Percentiles rank a stretch among this genome's conserved stretches.
phyloP scores from a whole-genome alignment of 2,888 invertebrate genomes.

The Choristoneura rosaceana region DNA sequence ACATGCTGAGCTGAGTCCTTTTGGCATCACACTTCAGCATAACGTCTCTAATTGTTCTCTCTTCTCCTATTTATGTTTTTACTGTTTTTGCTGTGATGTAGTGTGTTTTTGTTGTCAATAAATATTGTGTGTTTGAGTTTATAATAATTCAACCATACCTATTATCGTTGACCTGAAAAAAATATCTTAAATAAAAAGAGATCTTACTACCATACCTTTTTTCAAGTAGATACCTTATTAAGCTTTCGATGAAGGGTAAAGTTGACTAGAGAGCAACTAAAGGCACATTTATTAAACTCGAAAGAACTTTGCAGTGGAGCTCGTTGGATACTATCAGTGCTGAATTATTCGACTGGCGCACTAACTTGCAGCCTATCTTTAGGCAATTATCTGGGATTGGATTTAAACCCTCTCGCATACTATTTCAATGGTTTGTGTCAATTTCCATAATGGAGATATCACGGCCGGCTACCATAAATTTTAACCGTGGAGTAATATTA shows the following conservation, averaged over 20 bases:
- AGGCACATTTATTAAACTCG: slow-evolving; percentile 47
- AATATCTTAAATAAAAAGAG: no score
- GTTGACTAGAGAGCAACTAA: slow-evolving; percentile 37
- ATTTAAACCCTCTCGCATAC: slow-evolving; percentile 49
- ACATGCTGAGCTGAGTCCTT: no score
- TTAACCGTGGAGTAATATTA: not conserved
- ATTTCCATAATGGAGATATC: slow-evolving; percentile 38
- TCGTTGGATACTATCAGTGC: slow-evolving; percentile 47
- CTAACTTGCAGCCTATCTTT: slow-evolving; percentile 53
- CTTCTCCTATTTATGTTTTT: no score
- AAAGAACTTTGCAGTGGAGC: slow-evolving; percentile 46
- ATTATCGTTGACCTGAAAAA: not conserved
- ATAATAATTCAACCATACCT: no score
- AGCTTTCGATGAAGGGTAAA: not conserved
- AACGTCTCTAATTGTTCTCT: no score
- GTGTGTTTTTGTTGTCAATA: no score
- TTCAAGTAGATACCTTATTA: not conserved
- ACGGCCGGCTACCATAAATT: not conserved
- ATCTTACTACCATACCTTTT: not conserved
- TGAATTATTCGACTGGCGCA: slow-evolving; percentile 53
- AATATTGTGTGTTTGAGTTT: no score
- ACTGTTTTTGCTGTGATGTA: no score
- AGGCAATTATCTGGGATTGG: slow-evolving; percentile 53
- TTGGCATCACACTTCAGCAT: no score
- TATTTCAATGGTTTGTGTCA: slow-evolving; percentile 46